phyloP scores from a whole-genome alignment of 2,888 invertebrate species.

The Teinopalpus imperialis region DNA sequence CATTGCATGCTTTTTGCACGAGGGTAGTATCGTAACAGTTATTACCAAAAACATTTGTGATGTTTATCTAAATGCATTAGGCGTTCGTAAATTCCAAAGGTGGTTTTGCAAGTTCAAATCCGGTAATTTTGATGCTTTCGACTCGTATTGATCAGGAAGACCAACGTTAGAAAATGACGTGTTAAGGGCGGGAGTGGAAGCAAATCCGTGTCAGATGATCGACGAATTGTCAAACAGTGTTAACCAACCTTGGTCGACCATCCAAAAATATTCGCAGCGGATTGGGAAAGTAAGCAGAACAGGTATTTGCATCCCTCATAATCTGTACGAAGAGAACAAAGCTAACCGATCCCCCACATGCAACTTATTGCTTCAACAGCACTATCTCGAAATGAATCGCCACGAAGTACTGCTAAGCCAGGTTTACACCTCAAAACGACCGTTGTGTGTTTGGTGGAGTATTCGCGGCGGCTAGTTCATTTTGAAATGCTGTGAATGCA shows the following conservation, averaged over 20 bases:
- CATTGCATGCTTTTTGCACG: slow-evolving; percentile 8
- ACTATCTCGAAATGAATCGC: too few species aligned
- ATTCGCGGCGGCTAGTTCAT: too few species aligned
- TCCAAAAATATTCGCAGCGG: slow-evolving; percentile 25
- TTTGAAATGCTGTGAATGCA: too few species aligned
- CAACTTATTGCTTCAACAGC: not conserved
- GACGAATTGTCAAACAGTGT: slow-evolving; percentile 26
- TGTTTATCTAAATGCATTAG: slow-evolving; percentile 17
- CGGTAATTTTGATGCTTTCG: too few species aligned
- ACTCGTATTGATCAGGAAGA: slow-evolving; percentile 28
- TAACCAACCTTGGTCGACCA: slow-evolving; percentile 23
- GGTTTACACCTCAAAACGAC: too few species aligned
- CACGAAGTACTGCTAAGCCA: too few species aligned
- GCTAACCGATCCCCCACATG: slow-evolving; percentile 13
- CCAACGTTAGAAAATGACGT: slow-evolving; percentile 11
- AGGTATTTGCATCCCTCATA: slow-evolving; percentile 18
- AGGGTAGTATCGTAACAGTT: not conserved
- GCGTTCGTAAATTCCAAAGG: slow-evolving; percentile 19
- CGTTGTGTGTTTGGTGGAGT: too few species aligned
- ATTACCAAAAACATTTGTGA: slow-evolving; percentile 16
- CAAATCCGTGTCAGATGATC: slow-evolving; percentile 30
- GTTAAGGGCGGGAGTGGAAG: slow-evolving; percentile 24
- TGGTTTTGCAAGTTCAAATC: slow-evolving; percentile 17
- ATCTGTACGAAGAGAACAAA: slow-evolving; percentile 18
- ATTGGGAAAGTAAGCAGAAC: slow-evolving; percentile 19